phyloP scores from a whole-genome alignment of 1,140 invertebrate species.

The Pinna nobilis region DNA sequence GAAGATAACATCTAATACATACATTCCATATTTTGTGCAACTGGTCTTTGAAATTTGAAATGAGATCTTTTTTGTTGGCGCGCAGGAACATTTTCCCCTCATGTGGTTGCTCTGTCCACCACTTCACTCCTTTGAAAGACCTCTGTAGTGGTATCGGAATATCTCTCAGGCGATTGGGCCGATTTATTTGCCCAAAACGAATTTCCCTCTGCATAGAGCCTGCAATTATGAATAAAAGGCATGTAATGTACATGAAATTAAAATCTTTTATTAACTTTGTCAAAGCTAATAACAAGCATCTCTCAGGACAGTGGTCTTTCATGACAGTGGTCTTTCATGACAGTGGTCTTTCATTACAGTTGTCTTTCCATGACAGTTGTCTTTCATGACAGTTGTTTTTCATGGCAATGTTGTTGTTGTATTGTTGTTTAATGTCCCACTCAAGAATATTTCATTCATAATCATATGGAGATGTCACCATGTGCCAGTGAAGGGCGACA shows the following conservation, averaged over 20 bases:
- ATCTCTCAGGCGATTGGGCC: conserved; percentile 46
- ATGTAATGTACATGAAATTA: neutral
- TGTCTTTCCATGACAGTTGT: too few species aligned
- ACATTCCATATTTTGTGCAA: conserved; percentile 62
- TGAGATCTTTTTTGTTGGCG: conserved; percentile 55
- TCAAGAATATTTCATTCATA: too few species aligned
- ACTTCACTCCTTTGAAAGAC: conserved; percentile 62
- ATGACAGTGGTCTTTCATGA: too few species aligned
- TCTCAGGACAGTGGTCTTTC: too few species aligned
- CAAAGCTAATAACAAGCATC: too few species aligned
- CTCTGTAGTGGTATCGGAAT: conserved; percentile 58
- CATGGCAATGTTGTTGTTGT: too few species aligned
- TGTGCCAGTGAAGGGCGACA: too few species aligned
- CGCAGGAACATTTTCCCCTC: conserved; percentile 50
- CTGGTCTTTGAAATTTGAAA: conserved; percentile 61
- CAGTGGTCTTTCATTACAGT: too few species aligned
- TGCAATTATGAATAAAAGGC: conserved; percentile 30
- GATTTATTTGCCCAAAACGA: conserved; percentile 45
- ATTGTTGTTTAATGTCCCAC: too few species aligned
- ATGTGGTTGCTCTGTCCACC: conserved; percentile 56
- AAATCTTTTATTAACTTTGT: neutral
- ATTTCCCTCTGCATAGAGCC: conserved; percentile 57
- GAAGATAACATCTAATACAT: conserved; percentile 27
- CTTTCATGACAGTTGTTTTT: too few species aligned
- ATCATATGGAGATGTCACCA: too few species aligned